These are phyloP conservation scores for Spondyliosoma cantharus DNA, from an alignment of 2,797 vertebrate genomes.

Conservation along the genomic window DNA sequence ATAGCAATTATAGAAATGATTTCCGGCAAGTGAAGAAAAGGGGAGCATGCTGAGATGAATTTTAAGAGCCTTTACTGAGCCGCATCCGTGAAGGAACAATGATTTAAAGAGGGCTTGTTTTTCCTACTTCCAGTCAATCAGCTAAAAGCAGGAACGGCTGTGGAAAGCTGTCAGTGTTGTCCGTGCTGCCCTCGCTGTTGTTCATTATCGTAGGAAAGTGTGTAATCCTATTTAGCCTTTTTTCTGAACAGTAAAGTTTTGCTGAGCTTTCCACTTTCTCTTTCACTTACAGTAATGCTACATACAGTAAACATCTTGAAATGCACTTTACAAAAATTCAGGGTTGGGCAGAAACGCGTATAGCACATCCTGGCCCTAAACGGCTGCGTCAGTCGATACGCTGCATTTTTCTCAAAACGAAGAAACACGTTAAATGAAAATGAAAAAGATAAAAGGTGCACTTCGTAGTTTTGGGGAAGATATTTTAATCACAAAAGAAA, in stretches of 20 bases:
- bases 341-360: too few species aligned
- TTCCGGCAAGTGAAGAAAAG: slow-evolving; percentile 61
- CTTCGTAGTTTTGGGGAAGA: too few species aligned
- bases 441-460: too few species aligned
- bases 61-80: slow-evolving; percentile 55
- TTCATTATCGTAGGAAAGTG: slow-evolving; percentile 26
- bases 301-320: neutral
- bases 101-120: slow-evolving; percentile 54
- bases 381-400: too few species aligned
- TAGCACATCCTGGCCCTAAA: too few species aligned
- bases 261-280: slow-evolving; percentile 5
- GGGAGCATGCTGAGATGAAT: slow-evolving; percentile 40
- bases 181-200: neutral
- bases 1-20: slow-evolving; percentile 70
- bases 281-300: slow-evolving; percentile 12
- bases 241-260: slow-evolving; percentile 1
- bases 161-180: slow-evolving; percentile 24
- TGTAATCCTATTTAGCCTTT: slow-evolving; percentile 43
- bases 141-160: slow-evolving; percentile 63
- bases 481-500: too few species aligned
- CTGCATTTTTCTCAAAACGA: too few species aligned
- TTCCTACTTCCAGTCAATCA: slow-evolving; percentile 60
- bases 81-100: slow-evolving; percentile 54
- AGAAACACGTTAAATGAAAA: too few species aligned
- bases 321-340: neutral